Base-by-base conservation (phyloP, 1,140 invertebrate genomes). In the Habropoda laboriosa region DNA sequence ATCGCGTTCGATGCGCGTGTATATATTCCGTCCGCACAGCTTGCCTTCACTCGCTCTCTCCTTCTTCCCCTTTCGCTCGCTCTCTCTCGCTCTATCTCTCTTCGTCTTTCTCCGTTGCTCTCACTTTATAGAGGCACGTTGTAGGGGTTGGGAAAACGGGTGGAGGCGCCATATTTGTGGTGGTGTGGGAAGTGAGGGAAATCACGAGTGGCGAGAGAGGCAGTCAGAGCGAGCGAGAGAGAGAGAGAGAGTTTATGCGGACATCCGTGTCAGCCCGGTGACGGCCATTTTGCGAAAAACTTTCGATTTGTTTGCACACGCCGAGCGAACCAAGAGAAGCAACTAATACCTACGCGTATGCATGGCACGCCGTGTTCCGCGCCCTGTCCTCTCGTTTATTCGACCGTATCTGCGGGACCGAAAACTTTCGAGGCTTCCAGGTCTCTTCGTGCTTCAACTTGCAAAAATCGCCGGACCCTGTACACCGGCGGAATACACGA, bases 281-380 rank as follows among this genome's bases (percentile, higher is more conserved):
- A 92, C 92, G 92, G 92, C 92, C 92, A 93, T 93, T 93, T 93
- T 93, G 91, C 89, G 91, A 93, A 93, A 93, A 93, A 92, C 89
- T 93, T 92, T 93, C 88, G 91, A 92, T 90, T 91, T 91, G 91
- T 91, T 91, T 90, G 90, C 88, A 75, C 85, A 87, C 83, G 83
- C 80, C 73, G 81, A 81, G 63, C 78, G 82, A 81, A 75, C 79
- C 60, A 58, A 61, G 85, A 87, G 82, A 77, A 78, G 84, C 88
- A 82, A 87, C 89, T 91, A 91, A 91, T 91, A 89, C 90, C 86
- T 83, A 75, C 87, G 87, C 90, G 88, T 91, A 91, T 92, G 89
- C 88, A 89, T 86, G 86, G 86, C 89, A 89, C 87, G 86, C 88
- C 88, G 86, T 87, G 72, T 45, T 81, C 72, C 84, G 80, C 85